Evolutionary conservation across 2,888 invertebrate species (phyloP).

Genomic region (Argyra leucocephala): DNA sequence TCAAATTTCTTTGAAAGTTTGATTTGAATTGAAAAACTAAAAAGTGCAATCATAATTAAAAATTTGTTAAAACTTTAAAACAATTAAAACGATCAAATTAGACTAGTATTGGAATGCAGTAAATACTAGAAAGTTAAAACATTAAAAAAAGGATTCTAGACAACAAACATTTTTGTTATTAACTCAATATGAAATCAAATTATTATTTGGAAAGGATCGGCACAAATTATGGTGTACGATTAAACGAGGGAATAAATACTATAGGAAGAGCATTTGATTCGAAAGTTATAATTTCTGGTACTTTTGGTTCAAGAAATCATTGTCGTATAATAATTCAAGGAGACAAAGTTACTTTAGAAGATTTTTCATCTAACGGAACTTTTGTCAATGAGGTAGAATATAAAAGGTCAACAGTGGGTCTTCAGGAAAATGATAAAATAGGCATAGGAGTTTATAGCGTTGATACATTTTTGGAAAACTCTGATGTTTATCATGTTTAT

Average conservation of each 20-base stretch:
- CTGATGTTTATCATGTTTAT: not conserved
- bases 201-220: not conserved
- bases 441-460: not conserved
- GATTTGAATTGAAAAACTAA: no score
- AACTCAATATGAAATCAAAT: not conserved
- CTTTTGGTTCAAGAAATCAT: not conserved
- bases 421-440: not conserved
- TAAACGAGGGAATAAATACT: not conserved
- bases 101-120: no score
- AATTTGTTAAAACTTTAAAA: no score
- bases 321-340: not conserved
- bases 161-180: no score
- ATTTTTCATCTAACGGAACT: constrained; percentile 4
- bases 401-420: no score
- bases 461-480: not conserved
- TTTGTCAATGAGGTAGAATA: not conserved
- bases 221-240: not conserved
- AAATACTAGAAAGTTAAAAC: no score
- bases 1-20: no score
- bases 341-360: not conserved
- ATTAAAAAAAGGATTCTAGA: no score
- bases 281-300: not conserved
- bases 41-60: no score
- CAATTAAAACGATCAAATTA: no score
- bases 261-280: not conserved